Evolutionary conservation across 2,113 vertebrate genomes (phyloP).

Genomic region (Tragelaphus imberbis): DNA sequence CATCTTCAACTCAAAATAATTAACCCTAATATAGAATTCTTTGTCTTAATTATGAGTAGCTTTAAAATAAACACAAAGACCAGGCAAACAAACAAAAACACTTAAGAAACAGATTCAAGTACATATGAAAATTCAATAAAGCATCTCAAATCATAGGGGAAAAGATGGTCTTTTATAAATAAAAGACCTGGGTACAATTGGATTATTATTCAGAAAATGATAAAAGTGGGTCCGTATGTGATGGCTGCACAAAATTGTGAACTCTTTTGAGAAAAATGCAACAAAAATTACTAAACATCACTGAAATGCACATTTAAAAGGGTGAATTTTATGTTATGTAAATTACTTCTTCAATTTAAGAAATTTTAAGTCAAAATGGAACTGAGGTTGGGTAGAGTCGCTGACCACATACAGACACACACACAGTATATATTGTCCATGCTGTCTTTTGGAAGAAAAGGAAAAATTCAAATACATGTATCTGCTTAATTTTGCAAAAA

Average conservation of each 20-base stretch:
- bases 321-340: background rate
- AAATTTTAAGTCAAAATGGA: background rate
- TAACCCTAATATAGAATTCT: background rate
- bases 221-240: background rate
- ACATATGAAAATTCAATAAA: background rate
- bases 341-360: background rate
- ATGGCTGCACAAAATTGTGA: background rate
- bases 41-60: background rate
- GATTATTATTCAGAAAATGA: background rate
- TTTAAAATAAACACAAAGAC: background rate
- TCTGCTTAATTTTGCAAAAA: background rate
- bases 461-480: background rate
- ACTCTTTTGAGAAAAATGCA: background rate
- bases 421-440: background rate
- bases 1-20: background rate
- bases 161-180: background rate
- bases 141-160: background rate
- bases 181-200: background rate
- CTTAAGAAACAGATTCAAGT: background rate
- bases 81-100: background rate
- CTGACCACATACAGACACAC: background rate
- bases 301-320: background rate
- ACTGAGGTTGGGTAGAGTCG: background rate
- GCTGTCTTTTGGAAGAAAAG: background rate
- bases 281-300: background rate